Evolutionary conservation across 2,888 invertebrate species (phyloP), one percentile per base, ranked within the genome.

Genomic region (Nomada fabriciana): DNA sequence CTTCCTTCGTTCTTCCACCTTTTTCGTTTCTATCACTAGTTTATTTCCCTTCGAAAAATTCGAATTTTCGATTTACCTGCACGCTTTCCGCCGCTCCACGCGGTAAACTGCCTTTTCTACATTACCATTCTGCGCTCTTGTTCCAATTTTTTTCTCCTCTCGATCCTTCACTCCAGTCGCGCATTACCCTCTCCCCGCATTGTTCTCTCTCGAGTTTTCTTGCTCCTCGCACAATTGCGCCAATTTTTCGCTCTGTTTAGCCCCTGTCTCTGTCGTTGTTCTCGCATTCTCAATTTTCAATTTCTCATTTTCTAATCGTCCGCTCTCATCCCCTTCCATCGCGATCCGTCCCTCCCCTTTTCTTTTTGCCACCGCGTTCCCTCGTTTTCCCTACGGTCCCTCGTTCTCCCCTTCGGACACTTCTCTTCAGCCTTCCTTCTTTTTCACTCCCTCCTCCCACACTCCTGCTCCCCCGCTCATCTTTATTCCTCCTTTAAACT

Each of bases 361-460:
- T 64, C 36, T 50, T 69, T 61, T 70, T 20, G 10, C 20, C 53
- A 18, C 23, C 60, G 1, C 20, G 25, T 9, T 50, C 20, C 43
- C 61, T 20, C 29, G n/a, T 73, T 61, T n/a, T 36, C 55, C 55
- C 72, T 20, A 50, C 36, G 13, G 60, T 13, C 64, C n/a, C 18
- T 36, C 59, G 10, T 15, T 69, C 55, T n/a, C 29, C 55, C 55
- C 72, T 25, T 59, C 20, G 18, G 60, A 13, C 64, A n/a, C 18
- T 36, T 55, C 85, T 85, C 72, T 59, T 77, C 87, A 83, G 81
- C 80, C 73, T 83, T 71, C 70, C 70, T 75, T 47, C 64, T 47
- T 52, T 55, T 55, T 15, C 50, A 7, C 57, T 61, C 77, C 13
- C 65, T 25, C 55, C 13, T 43, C 18, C 64, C 23, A 36, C 36